Percentiles rank a stretch among this genome's conserved stretches.
These are phyloP conservation scores for Sebastes itinus DNA, from an alignment of 2,797 vertebrate species.

Conservation along the genomic window DNA sequence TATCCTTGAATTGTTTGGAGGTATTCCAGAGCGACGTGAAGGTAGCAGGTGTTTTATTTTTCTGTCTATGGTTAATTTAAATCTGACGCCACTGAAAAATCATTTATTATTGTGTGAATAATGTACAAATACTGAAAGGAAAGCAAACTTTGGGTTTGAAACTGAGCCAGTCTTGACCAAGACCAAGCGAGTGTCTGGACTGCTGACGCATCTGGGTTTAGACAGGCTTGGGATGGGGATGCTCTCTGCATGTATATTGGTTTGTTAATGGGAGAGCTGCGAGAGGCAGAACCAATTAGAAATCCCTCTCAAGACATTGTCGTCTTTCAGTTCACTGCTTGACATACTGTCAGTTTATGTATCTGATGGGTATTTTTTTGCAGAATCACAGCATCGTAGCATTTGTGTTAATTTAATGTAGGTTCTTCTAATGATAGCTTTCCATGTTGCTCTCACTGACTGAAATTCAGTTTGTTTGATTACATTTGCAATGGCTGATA, in stretches of 20 bases:
- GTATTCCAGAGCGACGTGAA: slow-evolving; percentile 73
- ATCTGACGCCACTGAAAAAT: slow-evolving; percentile 84
- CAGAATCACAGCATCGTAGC: slow-evolving; percentile 72
- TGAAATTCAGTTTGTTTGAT: slow-evolving; percentile 84
- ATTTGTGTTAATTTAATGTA: slow-evolving; percentile 78
- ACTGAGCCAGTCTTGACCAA: slow-evolving; percentile 81
- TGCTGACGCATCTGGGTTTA: slow-evolving; percentile 51
- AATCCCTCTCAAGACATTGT: slow-evolving; percentile 55
- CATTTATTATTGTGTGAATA: slow-evolving; percentile 85
- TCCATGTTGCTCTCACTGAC: slow-evolving; percentile 77
- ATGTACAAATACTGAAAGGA: slow-evolving; percentile 83
- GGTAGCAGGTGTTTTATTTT: slow-evolving; percentile 81
- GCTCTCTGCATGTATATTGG: slow-evolving; percentile 81
- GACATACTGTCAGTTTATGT: slow-evolving; percentile 55
- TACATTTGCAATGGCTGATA: slow-evolving; percentile 76
- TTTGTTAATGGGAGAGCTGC: slow-evolving; percentile 72
- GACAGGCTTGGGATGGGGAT: slow-evolving; percentile 56
- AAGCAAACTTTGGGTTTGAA: slow-evolving; percentile 73
- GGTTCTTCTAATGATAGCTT: slow-evolving; percentile 77
- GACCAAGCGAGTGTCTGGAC: slow-evolving; percentile 55
- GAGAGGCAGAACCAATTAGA: slow-evolving; percentile 52
- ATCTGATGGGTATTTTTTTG: slow-evolving; percentile 56
- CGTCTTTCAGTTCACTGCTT: slow-evolving; percentile 56
- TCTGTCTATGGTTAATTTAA: slow-evolving; percentile 78
- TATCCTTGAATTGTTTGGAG: slow-evolving; percentile 47